phyloP scores from a whole-genome alignment of 2,888 invertebrate species.

The Hydrotaea diabolus region DNA sequence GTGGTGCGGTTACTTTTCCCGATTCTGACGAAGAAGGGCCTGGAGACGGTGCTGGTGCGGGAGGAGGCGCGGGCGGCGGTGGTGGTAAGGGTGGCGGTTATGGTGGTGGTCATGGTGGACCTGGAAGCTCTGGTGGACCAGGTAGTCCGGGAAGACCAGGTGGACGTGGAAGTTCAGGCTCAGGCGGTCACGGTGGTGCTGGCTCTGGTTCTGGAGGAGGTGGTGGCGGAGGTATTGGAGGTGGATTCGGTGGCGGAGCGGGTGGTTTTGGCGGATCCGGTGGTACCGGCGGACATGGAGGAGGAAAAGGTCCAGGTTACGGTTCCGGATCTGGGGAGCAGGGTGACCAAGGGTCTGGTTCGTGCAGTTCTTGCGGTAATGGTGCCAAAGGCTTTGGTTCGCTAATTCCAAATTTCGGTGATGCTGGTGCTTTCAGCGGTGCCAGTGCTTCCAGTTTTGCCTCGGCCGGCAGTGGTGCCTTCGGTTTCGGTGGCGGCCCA shows the following conservation, averaged over 20 bases:
- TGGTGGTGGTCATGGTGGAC: constrained; percentile 45
- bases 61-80: constrained; percentile 36
- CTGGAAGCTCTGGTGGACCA: constrained; percentile 48
- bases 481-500: constrained; percentile 45
- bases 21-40: constrained; percentile 28
- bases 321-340: constrained; percentile 70
- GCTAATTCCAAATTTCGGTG: constrained; percentile 42
- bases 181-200: constrained; percentile 83
- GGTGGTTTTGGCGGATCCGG: constrained; percentile 30
- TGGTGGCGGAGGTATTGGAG: constrained; percentile 21
- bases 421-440: constrained; percentile 67
- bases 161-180: constrained; percentile 79
- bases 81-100: constrained; percentile 22
- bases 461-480: constrained; percentile 58
- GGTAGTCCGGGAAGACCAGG: too few species aligned
- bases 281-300: constrained; percentile 21
- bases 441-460: constrained; percentile 69
- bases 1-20: constrained; percentile 9
- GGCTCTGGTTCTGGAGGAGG: constrained; percentile 24
- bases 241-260: constrained; percentile 19
- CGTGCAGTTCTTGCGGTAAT: constrained; percentile 27
- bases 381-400: constrained; percentile 27
- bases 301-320: constrained; percentile 74
- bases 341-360: constrained; percentile 22
- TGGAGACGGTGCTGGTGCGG: constrained; percentile 6